Evolutionary conservation across 2,113 vertebrate species (phyloP).

Genomic region (Cryptomyrus ogoouensis): DNA sequence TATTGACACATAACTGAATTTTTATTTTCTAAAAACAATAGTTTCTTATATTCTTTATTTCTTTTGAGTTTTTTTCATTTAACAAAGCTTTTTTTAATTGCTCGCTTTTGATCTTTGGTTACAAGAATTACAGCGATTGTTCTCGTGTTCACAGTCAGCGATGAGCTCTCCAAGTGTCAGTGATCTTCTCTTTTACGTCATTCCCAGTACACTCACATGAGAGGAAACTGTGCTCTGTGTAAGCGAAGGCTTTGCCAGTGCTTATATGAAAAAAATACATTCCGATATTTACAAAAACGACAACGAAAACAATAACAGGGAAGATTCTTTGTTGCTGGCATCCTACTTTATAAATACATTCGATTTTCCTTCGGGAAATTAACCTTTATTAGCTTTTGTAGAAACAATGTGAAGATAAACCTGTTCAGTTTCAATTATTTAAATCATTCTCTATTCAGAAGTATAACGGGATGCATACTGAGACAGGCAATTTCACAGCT

Average conservation of each 20-base stretch:
- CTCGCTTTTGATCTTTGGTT: constrained; percentile 52
- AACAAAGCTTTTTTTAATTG: constrained; percentile 32
- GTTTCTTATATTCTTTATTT: constrained; percentile 24
- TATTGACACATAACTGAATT: constrained; percentile 43
- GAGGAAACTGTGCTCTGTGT: constrained; percentile 22
- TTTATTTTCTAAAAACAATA: constrained; percentile 24
- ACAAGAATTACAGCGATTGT: constrained; percentile 35
- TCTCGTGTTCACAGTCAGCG: constrained; percentile 33
- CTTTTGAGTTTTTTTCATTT: constrained; percentile 31
- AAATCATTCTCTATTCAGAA: constrained; percentile 9
- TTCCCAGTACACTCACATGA: constrained; percentile 16
- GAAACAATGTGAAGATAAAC: constrained; percentile 23
- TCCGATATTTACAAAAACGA: constrained; percentile 28
- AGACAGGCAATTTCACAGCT: constrained; percentile 26
- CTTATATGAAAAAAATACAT: constrained; percentile 22
- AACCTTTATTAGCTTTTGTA: constrained; percentile 15
- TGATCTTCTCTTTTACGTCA: constrained; percentile 15
- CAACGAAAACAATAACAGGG: constrained; percentile 15
- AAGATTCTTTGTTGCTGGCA: constrained; percentile 33
- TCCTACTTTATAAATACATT: constrained; percentile 29
- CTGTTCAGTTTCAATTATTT: neutral
- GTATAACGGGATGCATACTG: constrained; percentile 10
- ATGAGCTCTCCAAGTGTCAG: constrained; percentile 23
- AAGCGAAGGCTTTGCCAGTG: constrained; percentile 29
- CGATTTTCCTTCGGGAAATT: constrained; percentile 30